Percentiles rank a stretch among this genome's conserved stretches.
phyloP scores from a whole-genome alignment of 2,113 vertebrate species.

The Hemibagrus wyckioides region DNA sequence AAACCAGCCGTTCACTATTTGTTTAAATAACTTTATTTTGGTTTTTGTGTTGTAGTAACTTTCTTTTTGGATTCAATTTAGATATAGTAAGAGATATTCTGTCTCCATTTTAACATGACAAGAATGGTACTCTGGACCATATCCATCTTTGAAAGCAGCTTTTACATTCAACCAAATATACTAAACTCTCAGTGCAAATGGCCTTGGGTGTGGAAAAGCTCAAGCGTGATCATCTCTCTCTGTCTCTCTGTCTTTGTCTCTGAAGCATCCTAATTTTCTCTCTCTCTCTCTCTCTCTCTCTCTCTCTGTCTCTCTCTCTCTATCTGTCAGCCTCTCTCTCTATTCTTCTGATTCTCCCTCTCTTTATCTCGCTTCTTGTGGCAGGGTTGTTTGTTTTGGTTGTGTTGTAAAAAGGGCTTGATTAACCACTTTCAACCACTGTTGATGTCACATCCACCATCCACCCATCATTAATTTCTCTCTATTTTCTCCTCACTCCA shows the following conservation, averaged over 20 bases:
- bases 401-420: conserved; percentile 44
- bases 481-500: conserved; percentile 31
- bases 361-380: conserved; percentile 8
- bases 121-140: background rate
- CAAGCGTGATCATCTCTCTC: background rate
- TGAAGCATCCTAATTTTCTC: background rate
- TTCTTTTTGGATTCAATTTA: background rate
- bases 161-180: background rate
- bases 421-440: conserved; percentile 50
- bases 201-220: background rate
- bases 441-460: conserved; percentile 40
- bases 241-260: conserved; percentile 4
- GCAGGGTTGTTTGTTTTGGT: conserved; percentile 47
- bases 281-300: background rate
- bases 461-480: conserved; percentile 42
- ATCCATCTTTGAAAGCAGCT: background rate
- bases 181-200: background rate
- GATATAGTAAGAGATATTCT: background rate
- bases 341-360: background rate
- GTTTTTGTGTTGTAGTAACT: background rate
- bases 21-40: background rate
- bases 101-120: background rate
- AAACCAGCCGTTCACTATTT: background rate
- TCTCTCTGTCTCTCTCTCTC: background rate
- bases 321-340: background rate